These are phyloP conservation scores for Leucophenga maculata DNA, from an alignment of 2,888 invertebrate species.

Conservation along the genomic window DNA sequence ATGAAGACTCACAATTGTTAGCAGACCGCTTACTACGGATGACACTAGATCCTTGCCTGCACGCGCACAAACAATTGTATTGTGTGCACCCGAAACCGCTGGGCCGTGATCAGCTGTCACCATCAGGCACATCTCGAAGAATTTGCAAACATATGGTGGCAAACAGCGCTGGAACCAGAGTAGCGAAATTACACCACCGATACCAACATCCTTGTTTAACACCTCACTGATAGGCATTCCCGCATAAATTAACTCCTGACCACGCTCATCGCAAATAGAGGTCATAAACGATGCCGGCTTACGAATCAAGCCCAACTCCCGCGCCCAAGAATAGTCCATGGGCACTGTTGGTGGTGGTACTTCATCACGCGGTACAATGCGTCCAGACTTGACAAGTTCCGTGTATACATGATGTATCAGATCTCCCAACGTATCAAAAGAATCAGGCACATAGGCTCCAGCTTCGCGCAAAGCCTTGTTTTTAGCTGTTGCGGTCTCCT, in stretches of 20 bases:
- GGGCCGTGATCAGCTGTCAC: conserved; percentile 99
- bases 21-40: conserved; percentile 93
- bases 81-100: conserved; percentile 98
- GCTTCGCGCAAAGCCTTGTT: conserved; percentile 86
- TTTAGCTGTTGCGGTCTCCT: conserved; percentile 95
- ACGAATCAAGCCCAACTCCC: conserved; percentile 94
- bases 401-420: conserved; percentile 83
- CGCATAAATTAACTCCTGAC: conserved; percentile 96
- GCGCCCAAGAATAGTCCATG: conserved; percentile 99
- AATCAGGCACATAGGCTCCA: conserved; percentile 92
- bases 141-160: conserved; percentile 94
- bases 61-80: conserved; percentile 97
- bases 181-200: conserved; percentile 96
- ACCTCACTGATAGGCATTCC: conserved; percentile 93
- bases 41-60: conserved; percentile 98
- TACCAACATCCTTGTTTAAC: conserved; percentile 94
- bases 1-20: conserved; percentile 88
- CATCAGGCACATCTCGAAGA: conserved; percentile 99
- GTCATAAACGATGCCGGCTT: conserved; percentile 99
- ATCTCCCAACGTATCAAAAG: conserved; percentile 93
- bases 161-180: conserved; percentile 99
- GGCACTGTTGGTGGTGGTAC: conserved; percentile 99
- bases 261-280: conserved; percentile 98
- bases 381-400: conserved; percentile 84
- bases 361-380: conserved; percentile 90